These are phyloP conservation scores for Zosterops lateralis DNA, from an alignment of 2,113 vertebrate species.

Conservation along the genomic window DNA sequence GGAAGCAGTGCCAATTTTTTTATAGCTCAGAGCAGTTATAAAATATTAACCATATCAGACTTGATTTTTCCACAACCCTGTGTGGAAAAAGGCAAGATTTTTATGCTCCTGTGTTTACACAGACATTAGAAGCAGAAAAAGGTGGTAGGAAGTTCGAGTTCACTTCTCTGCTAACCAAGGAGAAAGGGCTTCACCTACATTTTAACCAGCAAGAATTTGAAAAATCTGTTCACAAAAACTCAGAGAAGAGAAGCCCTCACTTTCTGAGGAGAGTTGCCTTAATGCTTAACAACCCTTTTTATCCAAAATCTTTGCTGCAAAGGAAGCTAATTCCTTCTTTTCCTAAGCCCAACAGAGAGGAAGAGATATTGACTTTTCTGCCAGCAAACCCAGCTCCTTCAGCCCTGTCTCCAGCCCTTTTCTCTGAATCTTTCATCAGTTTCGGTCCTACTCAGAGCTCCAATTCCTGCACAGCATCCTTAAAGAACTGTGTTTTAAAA, in stretches of 20 bases:
- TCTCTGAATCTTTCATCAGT: conserved; percentile 27
- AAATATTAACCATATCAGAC: conserved; percentile 41
- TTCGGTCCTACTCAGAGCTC: background rate
- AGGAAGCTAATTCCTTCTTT: conserved; percentile 6
- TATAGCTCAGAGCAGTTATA: conserved; percentile 18
- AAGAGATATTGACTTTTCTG: conserved; percentile 21
- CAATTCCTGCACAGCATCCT: background rate
- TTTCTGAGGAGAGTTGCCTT: background rate
- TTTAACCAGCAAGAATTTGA: background rate
- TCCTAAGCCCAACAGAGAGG: background rate
- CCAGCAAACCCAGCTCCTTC: background rate
- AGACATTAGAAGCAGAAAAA: background rate
- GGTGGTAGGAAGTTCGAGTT: background rate
- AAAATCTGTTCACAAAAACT: background rate
- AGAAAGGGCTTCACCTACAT: background rate
- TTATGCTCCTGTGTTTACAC: background rate
- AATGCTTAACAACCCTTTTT: background rate
- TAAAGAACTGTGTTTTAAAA: background rate
- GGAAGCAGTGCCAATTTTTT: conserved; percentile 22
- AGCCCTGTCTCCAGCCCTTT: background rate
- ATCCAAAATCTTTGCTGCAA: background rate
- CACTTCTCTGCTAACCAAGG: background rate
- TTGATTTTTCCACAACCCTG: background rate
- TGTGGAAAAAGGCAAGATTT: background rate
- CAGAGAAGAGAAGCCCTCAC: background rate